Evolutionary conservation across 2,797 vertebrate genomes (phyloP).

Genomic region (Sebastes matsubarae): DNA sequence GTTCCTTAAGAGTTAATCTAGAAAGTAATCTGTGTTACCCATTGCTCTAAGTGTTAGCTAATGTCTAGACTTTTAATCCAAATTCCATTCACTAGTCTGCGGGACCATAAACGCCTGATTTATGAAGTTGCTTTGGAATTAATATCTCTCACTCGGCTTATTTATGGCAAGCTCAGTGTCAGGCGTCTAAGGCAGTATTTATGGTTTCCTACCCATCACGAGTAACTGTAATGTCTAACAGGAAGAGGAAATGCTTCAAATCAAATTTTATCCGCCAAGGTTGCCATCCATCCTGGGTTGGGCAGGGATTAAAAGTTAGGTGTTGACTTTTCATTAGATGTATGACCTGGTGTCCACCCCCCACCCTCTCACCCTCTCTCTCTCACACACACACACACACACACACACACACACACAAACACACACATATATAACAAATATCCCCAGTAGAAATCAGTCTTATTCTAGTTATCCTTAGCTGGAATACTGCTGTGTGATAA

Average conservation of each 20-base stretch:
- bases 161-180: constrained; percentile 76
- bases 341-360: constrained; percentile 42
- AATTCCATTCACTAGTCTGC: constrained; percentile 53
- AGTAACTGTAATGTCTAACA: constrained; percentile 64
- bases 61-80: constrained; percentile 73
- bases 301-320: constrained; percentile 70
- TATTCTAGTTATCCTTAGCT: constrained; percentile 75
- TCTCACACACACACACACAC: neutral
- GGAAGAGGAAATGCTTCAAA: constrained; percentile 70
- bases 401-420: neutral
- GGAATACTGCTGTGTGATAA: constrained; percentile 65
- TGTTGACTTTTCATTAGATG: constrained; percentile 75
- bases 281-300: constrained; percentile 63
- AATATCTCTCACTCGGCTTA: constrained; percentile 74
- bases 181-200: constrained; percentile 72
- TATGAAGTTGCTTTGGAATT: constrained; percentile 80
- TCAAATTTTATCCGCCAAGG: constrained; percentile 78
- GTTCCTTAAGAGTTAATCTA: constrained; percentile 69
- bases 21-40: constrained; percentile 70
- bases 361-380: constrained; percentile 4
- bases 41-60: constrained; percentile 67
- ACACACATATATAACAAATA: constrained; percentile 42
- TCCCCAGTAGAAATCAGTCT: constrained; percentile 66
- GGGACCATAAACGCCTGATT: constrained; percentile 77
- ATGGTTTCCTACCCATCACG: constrained; percentile 65